Conservation (phyloP, 1,140 invertebrate genomes). For the Pemphigus obesinymphae region DNA sequence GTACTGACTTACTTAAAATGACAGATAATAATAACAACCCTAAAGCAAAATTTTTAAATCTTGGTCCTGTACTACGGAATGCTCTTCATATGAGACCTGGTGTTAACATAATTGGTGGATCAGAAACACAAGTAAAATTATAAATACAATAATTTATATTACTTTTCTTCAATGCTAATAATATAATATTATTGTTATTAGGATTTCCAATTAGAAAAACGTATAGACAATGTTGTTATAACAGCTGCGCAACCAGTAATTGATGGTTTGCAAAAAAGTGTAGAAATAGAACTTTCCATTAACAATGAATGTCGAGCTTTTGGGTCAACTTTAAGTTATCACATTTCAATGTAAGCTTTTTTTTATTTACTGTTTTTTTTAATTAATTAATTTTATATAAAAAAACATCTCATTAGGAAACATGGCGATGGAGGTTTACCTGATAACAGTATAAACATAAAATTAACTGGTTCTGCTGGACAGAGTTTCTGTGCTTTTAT, state of each 20-base stretch:
- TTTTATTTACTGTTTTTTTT: neutral
- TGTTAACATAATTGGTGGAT: conserved; percentile 87
- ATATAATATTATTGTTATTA: conserved; percentile 51
- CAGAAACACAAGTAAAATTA: conserved; percentile 59
- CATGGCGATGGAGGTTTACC: conserved; percentile 85
- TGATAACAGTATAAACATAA: conserved; percentile 77
- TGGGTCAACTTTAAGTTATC: conserved; percentile 87
- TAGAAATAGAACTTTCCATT: conserved; percentile 76
- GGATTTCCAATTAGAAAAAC: conserved; percentile 88
- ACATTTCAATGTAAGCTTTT: conserved; percentile 77
- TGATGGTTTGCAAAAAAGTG: conserved; percentile 61
- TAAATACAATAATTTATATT: neutral
- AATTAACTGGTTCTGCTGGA: conserved; percentile 88
- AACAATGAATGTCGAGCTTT: conserved; percentile 90
- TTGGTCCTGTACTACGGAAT: conserved; percentile 80
- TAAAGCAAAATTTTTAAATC: conserved; percentile 82
- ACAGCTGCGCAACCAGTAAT: conserved; percentile 69
- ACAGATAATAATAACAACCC: conserved; percentile 58
- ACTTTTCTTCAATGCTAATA: neutral
- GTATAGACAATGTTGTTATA: conserved; percentile 81
- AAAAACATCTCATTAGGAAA: too few species aligned
- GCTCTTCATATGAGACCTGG: conserved; percentile 83
- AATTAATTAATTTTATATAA: neutral
- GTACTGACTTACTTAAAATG: conserved; percentile 78
- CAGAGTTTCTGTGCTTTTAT: conserved; percentile 99